Conservation (phyloP, 2,797 vertebrate species). For the Notoglanidium macrostoma region DNA sequence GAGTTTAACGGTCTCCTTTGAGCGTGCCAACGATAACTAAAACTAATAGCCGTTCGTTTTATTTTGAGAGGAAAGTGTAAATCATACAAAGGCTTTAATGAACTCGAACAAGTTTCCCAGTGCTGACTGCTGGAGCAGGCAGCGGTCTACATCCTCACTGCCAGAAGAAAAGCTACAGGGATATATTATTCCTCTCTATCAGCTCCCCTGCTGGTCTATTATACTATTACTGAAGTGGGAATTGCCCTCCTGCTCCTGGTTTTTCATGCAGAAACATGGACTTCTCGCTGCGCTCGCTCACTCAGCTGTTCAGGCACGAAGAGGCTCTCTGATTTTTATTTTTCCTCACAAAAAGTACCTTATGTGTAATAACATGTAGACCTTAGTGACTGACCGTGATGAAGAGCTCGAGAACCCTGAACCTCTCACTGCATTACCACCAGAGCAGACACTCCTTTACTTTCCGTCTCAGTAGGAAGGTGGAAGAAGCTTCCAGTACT, state of each 20-base stretch:
- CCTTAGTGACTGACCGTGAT: not conserved
- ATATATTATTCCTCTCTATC: conserved; percentile 31
- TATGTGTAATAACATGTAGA: not conserved
- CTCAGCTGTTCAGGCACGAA: not conserved
- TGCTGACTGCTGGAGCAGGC: not conserved
- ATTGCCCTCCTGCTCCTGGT: not conserved
- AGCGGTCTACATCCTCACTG: conserved; percentile 12
- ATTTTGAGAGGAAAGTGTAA: not conserved
- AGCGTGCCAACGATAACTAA: not conserved
- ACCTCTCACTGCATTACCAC: not conserved
- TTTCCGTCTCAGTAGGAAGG: not conserved
- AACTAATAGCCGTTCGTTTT: not conserved
- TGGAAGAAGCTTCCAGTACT: not conserved
- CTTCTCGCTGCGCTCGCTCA: not conserved
- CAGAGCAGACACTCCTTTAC: not conserved
- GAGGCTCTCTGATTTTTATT: not conserved
- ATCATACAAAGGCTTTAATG: conserved; percentile 23
- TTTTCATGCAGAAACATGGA: conserved; percentile 10
- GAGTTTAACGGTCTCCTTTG: not conserved
- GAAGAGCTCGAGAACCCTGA: not conserved
- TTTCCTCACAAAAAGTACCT: not conserved
- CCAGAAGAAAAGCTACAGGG: conserved; percentile 13
- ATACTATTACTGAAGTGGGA: conserved; percentile 23
- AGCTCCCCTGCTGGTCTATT: conserved; percentile 30
- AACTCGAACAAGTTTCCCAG: conserved; percentile 13